Percentiles rank a stretch among this genome's conserved stretches.
phyloP scores from a whole-genome alignment of 2,888 invertebrate genomes.

The Terebella lapidaria region DNA sequence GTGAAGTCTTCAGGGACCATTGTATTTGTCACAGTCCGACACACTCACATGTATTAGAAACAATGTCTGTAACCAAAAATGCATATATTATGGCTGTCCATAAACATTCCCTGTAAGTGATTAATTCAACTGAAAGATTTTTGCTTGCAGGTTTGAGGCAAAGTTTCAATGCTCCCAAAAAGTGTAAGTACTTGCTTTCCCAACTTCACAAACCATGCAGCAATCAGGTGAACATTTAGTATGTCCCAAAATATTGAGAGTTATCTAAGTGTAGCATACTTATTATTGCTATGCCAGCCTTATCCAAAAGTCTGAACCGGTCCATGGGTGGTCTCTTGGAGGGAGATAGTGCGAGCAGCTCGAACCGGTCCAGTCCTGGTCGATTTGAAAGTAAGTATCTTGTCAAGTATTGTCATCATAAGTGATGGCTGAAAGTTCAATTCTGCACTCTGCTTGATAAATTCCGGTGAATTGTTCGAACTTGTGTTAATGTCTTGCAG shows the following conservation, averaged over 20 bases:
- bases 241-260: too few species aligned
- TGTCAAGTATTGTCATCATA: too few species aligned
- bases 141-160: constrained; percentile 6
- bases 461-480: background rate
- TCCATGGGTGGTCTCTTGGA: background rate
- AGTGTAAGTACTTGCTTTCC: background rate
- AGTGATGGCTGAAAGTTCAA: background rate
- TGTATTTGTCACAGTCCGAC: too few species aligned
- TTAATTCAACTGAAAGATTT: too few species aligned
- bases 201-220: background rate
- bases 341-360: constrained; percentile 5
- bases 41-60: too few species aligned
- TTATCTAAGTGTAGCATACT: too few species aligned
- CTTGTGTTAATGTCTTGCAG: background rate
- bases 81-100: too few species aligned
- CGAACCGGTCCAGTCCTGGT: constrained; percentile 40
- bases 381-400: constrained; percentile 32
- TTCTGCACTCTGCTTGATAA: background rate
- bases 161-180: constrained; percentile 3
- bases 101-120: too few species aligned
- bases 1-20: too few species aligned
- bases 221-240: too few species aligned
- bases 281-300: too few species aligned
- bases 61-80: too few species aligned
- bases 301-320: background rate